Evolutionary conservation across 2,888 invertebrate genomes (phyloP).

Genomic region (Gymnocheta viridis): DNA sequence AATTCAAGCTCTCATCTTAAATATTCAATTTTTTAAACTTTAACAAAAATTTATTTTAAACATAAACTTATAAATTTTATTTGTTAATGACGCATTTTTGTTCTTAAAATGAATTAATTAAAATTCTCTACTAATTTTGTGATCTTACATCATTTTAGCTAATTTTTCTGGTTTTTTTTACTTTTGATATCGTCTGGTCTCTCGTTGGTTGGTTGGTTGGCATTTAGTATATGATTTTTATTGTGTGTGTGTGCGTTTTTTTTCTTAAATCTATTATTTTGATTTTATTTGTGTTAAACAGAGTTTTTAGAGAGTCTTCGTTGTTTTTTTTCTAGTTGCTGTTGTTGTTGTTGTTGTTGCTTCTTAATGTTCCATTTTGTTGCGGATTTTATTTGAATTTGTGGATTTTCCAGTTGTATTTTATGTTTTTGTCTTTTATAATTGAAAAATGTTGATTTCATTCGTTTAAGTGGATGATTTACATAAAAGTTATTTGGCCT

Average conservation of each 20-base stretch:
- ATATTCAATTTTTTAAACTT: neutral
- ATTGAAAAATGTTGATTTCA: neutral
- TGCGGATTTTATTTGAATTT: constrained; percentile 32
- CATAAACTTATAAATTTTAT: neutral
- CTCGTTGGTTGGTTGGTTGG: neutral
- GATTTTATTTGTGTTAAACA: neutral
- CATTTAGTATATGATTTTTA: constrained; percentile 23
- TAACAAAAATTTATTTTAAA: neutral
- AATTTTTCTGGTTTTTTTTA: constrained; percentile 7
- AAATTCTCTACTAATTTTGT: constrained; percentile 22
- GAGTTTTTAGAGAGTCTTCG: neutral
- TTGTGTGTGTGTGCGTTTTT: neutral
- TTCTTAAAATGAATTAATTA: constrained; percentile 8
- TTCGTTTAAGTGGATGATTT: constrained; percentile 14
- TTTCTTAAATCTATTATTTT: constrained; percentile 23
- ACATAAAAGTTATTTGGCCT: neutral
- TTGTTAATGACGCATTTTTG: constrained; percentile 48
- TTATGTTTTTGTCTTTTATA: neutral
- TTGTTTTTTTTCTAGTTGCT: neutral
- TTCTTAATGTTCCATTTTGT: too few relatives aligned
- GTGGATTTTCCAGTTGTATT: constrained; percentile 34
- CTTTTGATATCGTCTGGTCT: constrained; percentile 27
- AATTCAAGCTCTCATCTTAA: neutral
- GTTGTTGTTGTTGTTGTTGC: too few relatives aligned
- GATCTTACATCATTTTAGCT: constrained; percentile 39